Evolutionary conservation across 2,888 invertebrate genomes (phyloP).

Genomic region (Lepidochrysops patricia): DNA sequence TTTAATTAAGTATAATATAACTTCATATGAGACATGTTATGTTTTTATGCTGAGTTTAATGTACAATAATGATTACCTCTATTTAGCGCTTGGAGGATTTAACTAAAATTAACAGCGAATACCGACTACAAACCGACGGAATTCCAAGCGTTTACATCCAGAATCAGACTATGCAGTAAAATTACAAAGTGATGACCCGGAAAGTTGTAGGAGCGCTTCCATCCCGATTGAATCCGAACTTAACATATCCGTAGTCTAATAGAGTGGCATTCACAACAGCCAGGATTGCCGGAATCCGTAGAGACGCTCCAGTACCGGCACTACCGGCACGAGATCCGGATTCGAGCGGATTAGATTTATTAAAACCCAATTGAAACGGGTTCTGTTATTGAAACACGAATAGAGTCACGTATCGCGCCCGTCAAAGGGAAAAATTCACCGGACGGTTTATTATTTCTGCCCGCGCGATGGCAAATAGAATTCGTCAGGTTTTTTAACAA

Average conservation of each 20-base stretch:
- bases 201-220: slow-evolving; percentile 22
- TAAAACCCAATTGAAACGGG: slow-evolving; percentile 24
- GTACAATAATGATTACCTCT: too few species aligned
- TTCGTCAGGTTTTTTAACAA: too few species aligned
- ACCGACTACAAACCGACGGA: not conserved
- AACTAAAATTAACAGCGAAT: not conserved
- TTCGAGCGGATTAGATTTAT: slow-evolving; percentile 33
- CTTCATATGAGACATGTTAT: too few species aligned
- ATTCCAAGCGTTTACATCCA: slow-evolving; percentile 2
- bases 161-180: not conserved
- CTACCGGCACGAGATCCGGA: slow-evolving; percentile 24
- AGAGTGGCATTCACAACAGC: slow-evolving; percentile 36
- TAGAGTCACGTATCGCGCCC: not conserved
- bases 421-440: not conserved
- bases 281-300: slow-evolving; percentile 31
- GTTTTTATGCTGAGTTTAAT: too few species aligned
- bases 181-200: slow-evolving; percentile 13
- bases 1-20: too few species aligned
- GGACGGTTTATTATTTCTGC: not conserved
- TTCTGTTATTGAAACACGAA: slow-evolving; percentile 18
- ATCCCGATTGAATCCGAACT: slow-evolving; percentile 26
- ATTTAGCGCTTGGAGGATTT: too few species aligned
- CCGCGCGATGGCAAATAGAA: not conserved
- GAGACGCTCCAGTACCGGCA: slow-evolving; percentile 26
- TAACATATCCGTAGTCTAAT: slow-evolving; percentile 33